phyloP scores from a whole-genome alignment of 2,113 vertebrate genomes.

The Ptilonorhynchus violaceus region DNA sequence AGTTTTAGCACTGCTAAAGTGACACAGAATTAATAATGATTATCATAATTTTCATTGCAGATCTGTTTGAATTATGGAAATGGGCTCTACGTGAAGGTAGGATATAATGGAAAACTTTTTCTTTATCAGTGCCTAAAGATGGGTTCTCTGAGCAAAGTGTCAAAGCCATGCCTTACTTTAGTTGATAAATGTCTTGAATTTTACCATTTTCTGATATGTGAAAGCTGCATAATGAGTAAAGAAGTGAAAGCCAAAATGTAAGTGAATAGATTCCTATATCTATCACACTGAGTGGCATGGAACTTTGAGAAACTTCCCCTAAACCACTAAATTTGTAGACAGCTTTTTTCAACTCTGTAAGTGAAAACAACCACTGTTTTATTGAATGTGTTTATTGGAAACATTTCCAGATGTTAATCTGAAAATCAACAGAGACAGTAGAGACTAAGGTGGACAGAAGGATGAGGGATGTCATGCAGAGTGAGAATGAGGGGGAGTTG shows the following conservation, averaged over 20 bases:
- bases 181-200: not conserved
- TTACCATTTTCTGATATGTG: not conserved
- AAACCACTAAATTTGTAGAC: not conserved
- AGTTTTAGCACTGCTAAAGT: not conserved
- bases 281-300: not conserved
- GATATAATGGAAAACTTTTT: not conserved
- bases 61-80: constrained; percentile 62
- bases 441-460: not conserved
- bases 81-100: constrained; percentile 74
- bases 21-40: not conserved
- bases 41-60: constrained; percentile 62
- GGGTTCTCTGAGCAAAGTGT: not conserved
- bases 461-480: not conserved
- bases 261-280: not conserved
- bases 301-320: not conserved
- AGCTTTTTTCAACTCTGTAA: not conserved
- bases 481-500: not conserved
- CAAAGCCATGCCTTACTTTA: not conserved
- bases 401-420: not conserved
- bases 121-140: not conserved
- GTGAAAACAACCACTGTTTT: not conserved
- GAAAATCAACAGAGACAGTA: not conserved
- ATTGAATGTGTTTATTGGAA: not conserved
- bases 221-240: not conserved
- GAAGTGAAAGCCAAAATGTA: not conserved